These are phyloP conservation scores for Nemotelus nigrinus DNA, from an alignment of 2,888 invertebrate genomes.

Conservation along the genomic window DNA sequence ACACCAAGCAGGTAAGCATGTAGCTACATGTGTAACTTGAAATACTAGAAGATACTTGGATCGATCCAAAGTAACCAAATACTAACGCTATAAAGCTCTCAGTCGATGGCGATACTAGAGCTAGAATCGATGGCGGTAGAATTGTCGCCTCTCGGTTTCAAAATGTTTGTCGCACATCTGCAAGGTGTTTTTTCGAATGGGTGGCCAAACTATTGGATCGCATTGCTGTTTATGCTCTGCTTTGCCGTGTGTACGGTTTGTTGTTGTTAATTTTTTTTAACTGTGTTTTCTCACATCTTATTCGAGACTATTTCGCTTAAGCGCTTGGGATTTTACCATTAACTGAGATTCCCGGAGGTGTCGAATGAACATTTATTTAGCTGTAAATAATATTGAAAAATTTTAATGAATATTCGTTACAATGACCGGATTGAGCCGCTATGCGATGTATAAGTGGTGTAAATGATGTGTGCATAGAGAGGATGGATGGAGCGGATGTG, in stretches of 20 bases:
- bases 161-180: slow-evolving; percentile 37
- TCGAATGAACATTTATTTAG: slow-evolving; percentile 41
- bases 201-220: slow-evolving; percentile 43
- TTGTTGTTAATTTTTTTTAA: slow-evolving; percentile 6
- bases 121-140: background rate
- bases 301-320: slow-evolving; percentile 18
- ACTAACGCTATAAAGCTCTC: background rate
- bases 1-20: too few relatives aligned
- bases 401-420: slow-evolving; percentile 33
- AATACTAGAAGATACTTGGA: too few relatives aligned
- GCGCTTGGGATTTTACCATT: slow-evolving; percentile 34
- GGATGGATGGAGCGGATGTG: too few relatives aligned
- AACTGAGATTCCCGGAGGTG: slow-evolving; percentile 30
- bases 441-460: too few relatives aligned
- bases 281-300: slow-evolving; percentile 21
- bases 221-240: background rate
- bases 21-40: too few relatives aligned
- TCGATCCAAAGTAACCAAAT: too few relatives aligned
- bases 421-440: background rate
- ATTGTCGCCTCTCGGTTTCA: slow-evolving; percentile 35
- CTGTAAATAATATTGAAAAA: slow-evolving; percentile 35
- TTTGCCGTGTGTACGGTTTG: background rate
- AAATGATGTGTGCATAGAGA: too few relatives aligned
- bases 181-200: slow-evolving; percentile 50
- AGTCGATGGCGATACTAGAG: slow-evolving; percentile 1